phyloP scores from a whole-genome alignment of 2,888 invertebrate species.

The Silvanus unidentatus region DNA sequence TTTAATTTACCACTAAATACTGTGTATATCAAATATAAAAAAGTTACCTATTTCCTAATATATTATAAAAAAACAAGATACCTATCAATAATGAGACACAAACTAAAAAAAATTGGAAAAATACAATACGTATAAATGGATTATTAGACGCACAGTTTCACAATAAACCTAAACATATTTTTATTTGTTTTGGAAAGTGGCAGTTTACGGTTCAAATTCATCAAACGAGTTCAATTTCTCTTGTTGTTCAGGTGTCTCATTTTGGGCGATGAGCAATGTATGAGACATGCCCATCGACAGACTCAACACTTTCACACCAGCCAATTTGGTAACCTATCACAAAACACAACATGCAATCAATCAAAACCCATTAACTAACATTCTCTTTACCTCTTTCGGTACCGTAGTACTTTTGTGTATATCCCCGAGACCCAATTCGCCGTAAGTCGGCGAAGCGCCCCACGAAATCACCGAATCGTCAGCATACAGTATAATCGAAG shows the following conservation, averaged over 20 bases:
- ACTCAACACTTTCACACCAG: constrained; percentile 68
- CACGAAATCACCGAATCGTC: constrained; percentile 88
- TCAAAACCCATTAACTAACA: too few relatives aligned
- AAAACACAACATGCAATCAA: constrained; percentile 6
- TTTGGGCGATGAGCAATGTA: constrained; percentile 64
- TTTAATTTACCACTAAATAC: too few relatives aligned
- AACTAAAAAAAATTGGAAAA: too few relatives aligned
- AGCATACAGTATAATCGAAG: constrained; percentile 80
- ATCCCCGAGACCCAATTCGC: constrained; percentile 89
- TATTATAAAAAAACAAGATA: too few relatives aligned
- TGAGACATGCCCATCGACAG: constrained; percentile 84
- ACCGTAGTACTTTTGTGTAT: constrained; percentile 76
- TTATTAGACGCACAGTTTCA: too few relatives aligned
- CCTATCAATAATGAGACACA: too few relatives aligned
- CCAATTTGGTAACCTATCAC: constrained; percentile 54
- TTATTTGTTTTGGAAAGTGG: too few relatives aligned
- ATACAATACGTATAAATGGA: too few relatives aligned
- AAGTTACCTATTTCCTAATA: too few relatives aligned
- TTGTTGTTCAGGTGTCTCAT: constrained; percentile 60
- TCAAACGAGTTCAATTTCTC: constrained; percentile 56
- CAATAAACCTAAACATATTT: too few relatives aligned
- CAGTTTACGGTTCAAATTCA: constrained; percentile 41
- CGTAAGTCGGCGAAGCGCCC: constrained; percentile 92
- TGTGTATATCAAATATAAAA: too few relatives aligned
- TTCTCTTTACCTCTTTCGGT: constrained; percentile 81